Conservation (phyloP, 2,113 vertebrate species). For the Electrona antarctica region DNA sequence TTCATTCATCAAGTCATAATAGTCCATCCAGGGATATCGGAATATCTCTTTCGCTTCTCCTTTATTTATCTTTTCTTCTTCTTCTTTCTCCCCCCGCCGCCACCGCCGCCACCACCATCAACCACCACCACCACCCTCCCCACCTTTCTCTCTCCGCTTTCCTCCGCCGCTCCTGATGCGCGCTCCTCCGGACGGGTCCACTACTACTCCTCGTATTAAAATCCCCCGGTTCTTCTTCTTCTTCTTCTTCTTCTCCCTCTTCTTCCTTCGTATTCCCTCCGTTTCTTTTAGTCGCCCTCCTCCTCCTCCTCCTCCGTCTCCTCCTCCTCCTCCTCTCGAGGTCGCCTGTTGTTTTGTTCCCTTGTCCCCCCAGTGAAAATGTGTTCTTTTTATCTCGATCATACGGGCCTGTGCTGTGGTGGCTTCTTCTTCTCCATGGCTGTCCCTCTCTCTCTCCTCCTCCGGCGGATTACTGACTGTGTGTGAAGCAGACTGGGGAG, state of each 20-base stretch:
- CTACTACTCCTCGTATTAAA: neutral
- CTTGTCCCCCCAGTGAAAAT: constrained; percentile 24
- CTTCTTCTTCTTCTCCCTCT: constrained; percentile 50
- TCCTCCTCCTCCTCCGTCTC: constrained; percentile 60
- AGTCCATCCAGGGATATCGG: constrained; percentile 83
- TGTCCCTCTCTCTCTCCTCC: constrained; percentile 81
- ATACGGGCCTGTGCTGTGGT: constrained; percentile 81
- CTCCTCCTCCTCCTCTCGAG: constrained; percentile 63
- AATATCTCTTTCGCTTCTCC: constrained; percentile 57
- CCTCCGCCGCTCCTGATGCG: neutral
- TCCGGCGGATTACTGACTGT: constrained; percentile 83
- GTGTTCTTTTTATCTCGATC: constrained; percentile 70
- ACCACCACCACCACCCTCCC: constrained; percentile 5
- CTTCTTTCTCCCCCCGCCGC: constrained; percentile 33
- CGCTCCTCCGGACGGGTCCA: neutral
- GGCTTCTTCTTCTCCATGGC: constrained; percentile 77
- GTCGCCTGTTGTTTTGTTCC: constrained; percentile 54
- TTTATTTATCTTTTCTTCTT: constrained; percentile 32
- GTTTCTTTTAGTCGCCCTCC: constrained; percentile 44
- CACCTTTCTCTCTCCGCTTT: neutral
- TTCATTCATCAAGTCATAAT: constrained; percentile 89
- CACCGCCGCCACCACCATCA: constrained; percentile 14
- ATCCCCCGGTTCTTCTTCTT: constrained; percentile 1
- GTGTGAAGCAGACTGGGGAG: constrained; percentile 75
- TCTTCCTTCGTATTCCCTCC: constrained; percentile 2